These are phyloP conservation scores for Cygnus buccinator DNA, from an alignment of 2,113 vertebrate genomes.

Conservation along the genomic window DNA sequence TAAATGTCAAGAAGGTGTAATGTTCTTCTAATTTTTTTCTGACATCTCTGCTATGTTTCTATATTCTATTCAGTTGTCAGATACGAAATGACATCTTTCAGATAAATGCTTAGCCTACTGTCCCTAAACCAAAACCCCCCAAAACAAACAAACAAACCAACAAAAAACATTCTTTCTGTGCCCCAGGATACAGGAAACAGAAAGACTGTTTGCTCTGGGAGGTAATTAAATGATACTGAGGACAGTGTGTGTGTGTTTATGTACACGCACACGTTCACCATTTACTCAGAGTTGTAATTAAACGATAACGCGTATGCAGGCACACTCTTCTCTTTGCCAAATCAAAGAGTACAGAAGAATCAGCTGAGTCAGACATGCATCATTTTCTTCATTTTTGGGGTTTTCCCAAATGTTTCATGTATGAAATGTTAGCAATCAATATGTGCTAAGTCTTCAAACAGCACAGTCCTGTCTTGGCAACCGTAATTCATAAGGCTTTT, in stretches of 20 bases:
- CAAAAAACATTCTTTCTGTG: background rate
- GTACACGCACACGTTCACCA: background rate
- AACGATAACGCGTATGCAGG: background rate
- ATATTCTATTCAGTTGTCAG: background rate
- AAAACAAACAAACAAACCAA: background rate
- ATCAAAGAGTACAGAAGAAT: background rate
- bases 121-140: background rate
- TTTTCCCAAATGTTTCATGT: background rate
- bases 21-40: background rate
- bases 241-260: background rate
- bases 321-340: background rate
- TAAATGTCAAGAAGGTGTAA: background rate
- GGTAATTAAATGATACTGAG: background rate
- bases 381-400: background rate
- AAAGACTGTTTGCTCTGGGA: background rate
- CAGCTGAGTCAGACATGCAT: background rate
- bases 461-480: background rate
- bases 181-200: background rate
- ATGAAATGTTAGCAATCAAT: background rate
- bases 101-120: background rate
- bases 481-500: constrained; percentile 6
- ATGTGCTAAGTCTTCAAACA: background rate
- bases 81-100: background rate
- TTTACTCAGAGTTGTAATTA: background rate
- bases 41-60: background rate